A percentile compares a stretch with the other conserved stretches of the same genome.
phyloP scores from a whole-genome alignment of 2,113 vertebrate genomes.

The Anoura caudifer region DNA sequence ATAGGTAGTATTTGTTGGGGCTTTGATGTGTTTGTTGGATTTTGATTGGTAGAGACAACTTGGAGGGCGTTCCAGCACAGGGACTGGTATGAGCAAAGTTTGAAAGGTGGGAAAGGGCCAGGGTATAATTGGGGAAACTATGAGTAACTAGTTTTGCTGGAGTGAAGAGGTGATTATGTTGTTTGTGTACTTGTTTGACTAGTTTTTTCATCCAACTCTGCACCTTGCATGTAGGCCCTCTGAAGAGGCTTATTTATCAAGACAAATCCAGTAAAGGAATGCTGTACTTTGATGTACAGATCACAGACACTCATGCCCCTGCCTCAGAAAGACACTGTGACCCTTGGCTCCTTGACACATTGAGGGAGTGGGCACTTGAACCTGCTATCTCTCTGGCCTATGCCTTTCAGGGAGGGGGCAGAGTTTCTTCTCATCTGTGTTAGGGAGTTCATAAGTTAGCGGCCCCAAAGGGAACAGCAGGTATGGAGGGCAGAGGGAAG shows the following conservation, averaged over 20 bases:
- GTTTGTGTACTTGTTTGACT: constrained; percentile 57
- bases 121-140: constrained; percentile 45
- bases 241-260: constrained; percentile 16
- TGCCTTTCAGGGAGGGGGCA: neutral
- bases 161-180: constrained; percentile 26
- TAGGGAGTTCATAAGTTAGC: neutral
- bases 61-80: neutral
- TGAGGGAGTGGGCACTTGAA: neutral
- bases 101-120: neutral
- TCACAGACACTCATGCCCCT: neutral
- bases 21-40: constrained; percentile 33
- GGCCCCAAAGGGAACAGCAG: neutral
- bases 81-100: neutral
- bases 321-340: neutral
- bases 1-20: neutral
- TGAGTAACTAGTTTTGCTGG: constrained; percentile 56
- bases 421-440: neutral
- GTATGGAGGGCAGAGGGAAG: neutral
- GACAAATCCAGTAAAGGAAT: neutral
- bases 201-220: constrained; percentile 22
- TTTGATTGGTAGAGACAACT: constrained; percentile 19
- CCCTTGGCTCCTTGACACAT: neutral
- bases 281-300: constrained; percentile 23
- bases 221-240: neutral
- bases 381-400: neutral